Evolutionary conservation across 2,888 invertebrate genomes (phyloP).

Genomic region (Mythimna vitellina): DNA sequence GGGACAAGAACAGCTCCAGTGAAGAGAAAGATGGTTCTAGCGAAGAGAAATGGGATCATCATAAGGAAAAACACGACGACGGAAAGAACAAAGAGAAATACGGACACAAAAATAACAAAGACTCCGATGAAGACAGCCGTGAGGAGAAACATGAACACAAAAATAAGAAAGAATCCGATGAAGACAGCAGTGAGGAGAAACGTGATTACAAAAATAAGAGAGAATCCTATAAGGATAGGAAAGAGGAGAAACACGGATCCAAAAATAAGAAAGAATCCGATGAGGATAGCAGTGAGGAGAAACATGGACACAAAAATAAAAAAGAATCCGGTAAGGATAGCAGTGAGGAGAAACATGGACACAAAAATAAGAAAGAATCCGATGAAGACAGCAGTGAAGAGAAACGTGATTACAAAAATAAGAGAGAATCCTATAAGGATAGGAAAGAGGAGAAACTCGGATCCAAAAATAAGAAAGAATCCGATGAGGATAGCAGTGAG

Average conservation of each 20-base stretch:
- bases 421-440: too few species aligned
- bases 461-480: too few species aligned
- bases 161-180: slow-evolving; percentile 8
- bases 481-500: too few species aligned
- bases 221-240: slow-evolving; percentile 10
- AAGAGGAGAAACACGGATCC: slow-evolving; percentile 14
- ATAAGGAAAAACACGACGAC: slow-evolving; percentile 9
- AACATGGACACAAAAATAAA: too few species aligned
- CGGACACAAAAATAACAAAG: not conserved
- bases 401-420: not conserved
- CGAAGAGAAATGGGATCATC: slow-evolving; percentile 6
- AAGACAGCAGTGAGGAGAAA: slow-evolving; percentile 21
- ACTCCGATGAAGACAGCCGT: not conserved
- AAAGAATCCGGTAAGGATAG: too few species aligned
- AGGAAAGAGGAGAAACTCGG: not conserved
- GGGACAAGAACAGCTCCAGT: slow-evolving; percentile 12
- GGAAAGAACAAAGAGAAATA: not conserved
- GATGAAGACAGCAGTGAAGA: slow-evolving; percentile 15
- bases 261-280: too few species aligned
- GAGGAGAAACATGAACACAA: not conserved
- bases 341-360: slow-evolving; percentile 5
- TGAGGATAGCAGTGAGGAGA: too few species aligned
- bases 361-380: slow-evolving; percentile 17
- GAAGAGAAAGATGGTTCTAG: slow-evolving; percentile 15
- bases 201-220: slow-evolving; percentile 12